These are phyloP conservation scores for Meloidogyne floridensis DNA, from an alignment of 1,140 invertebrate genomes.

Conservation along the genomic window DNA sequence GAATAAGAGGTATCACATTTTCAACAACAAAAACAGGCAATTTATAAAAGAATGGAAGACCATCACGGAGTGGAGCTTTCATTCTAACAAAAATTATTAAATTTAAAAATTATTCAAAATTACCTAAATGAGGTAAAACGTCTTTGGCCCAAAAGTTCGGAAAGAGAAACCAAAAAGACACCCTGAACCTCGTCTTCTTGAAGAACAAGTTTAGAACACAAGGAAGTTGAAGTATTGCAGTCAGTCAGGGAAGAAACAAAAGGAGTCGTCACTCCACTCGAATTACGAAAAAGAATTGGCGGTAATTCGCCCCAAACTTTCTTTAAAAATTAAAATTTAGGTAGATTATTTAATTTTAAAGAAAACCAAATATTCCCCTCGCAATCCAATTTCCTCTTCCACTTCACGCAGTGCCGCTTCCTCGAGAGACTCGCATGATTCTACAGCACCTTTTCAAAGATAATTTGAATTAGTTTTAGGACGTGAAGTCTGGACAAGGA, in stretches of 20 bases:
- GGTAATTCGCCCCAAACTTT: slow-evolving; percentile 20
- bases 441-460: neutral
- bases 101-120: neutral
- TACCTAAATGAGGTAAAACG: slow-evolving; percentile 22
- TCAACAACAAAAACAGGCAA: slow-evolving; percentile 16
- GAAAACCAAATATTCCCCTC: neutral
- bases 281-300: neutral
- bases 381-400: slow-evolving; percentile 26
- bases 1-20: slow-evolving; percentile 1
- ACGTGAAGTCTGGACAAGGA: too few species aligned
- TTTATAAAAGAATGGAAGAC: slow-evolving; percentile 18
- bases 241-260: slow-evolving; percentile 3
- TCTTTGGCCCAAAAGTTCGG: slow-evolving; percentile 7
- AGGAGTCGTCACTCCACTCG: slow-evolving; percentile 5
- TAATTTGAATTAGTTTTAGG: neutral
- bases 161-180: slow-evolving; percentile 14
- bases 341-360: neutral
- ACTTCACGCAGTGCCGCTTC: slow-evolving; percentile 16
- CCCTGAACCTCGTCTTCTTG: slow-evolving; percentile 16
- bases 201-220: neutral
- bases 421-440: slow-evolving; percentile 10
- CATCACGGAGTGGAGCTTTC: neutral
- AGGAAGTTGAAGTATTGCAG: neutral
- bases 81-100: neutral
- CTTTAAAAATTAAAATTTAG: neutral